Evolutionary conservation across 2,888 invertebrate species (phyloP), one percentile per base, ranked within the genome.

Genomic region (Synanthedon formicaeformis): DNA sequence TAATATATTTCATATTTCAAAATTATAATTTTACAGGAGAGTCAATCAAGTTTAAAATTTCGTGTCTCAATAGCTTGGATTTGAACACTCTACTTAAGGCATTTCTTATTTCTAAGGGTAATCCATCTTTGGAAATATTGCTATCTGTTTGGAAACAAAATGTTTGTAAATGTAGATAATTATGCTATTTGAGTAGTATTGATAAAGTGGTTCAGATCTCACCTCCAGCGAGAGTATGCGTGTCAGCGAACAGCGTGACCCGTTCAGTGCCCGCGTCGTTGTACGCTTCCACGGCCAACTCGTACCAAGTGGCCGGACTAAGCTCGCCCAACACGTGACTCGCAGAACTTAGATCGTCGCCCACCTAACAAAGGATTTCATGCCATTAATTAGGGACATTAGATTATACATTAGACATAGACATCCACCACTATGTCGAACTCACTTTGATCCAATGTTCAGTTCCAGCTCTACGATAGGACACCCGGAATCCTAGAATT

Each of bases 401-500:
- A 5, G 5, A 23, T 23, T 4, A 23, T 23, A 4, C 1, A 23
- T 23, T 3, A 18, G 18, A 18, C 18, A 18, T 3, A 18, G 18
- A 18, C 16, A 3, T 18, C 18, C 18, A 18, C 3, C 18, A 18
- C 18, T n/a, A 2, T n/a, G 1, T 4, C 23, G 14, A 11, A 49
- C 49, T 53, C 56, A 86, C 87, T 71, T 86, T 85, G 51, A 85
- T 88, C 88, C 79, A 88, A 67, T 78, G 88, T 60, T 79, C 83
- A 13, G 83, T 91, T 72, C 66, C 90, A 51, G 90, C 81, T 57
- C 89, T 85, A 50, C 91, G 87, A 65, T 92, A 92, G 56, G 94
- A 93, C 23, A 93, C 90, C 8, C 90, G 89, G 68, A 93, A 94
- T 56, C 92, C 92, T 1, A 90, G 88, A 62, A 96, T 92, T 0